These are phyloP conservation scores for Entomobrya proxima DNA, from an alignment of 2,888 invertebrate species.

Conservation along the genomic window DNA sequence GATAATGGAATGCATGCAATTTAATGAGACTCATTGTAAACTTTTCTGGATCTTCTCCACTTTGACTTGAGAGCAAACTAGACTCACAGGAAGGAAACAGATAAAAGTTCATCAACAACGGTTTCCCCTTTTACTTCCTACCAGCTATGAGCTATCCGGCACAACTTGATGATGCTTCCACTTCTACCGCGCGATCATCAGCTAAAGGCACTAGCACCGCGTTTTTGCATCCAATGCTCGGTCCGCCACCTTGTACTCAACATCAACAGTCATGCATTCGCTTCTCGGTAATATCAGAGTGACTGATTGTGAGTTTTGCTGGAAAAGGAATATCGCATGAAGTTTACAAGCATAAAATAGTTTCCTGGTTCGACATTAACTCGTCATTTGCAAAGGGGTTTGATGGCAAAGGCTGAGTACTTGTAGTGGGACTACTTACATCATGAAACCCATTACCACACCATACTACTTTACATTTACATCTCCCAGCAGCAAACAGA, in stretches of 20 bases:
- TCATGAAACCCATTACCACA: background rate
- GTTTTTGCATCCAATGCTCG: background rate
- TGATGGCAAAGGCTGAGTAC: background rate
- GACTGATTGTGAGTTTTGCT: background rate
- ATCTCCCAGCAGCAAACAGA: background rate
- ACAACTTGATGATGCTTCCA: background rate
- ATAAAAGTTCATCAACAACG: constrained; percentile 45
- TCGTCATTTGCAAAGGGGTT: background rate
- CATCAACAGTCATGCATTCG: background rate
- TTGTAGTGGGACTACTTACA: background rate
- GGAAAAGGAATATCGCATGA: background rate
- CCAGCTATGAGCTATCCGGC: background rate
- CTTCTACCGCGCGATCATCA: background rate
- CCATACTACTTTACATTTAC: background rate
- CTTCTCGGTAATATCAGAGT: background rate
- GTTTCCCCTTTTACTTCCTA: background rate
- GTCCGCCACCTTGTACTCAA: background rate
- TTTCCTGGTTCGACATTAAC: background rate
- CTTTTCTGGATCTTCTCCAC: constrained; percentile 20
- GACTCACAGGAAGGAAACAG: constrained; percentile 29
- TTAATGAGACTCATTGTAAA: constrained; percentile 62
- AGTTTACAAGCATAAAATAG: background rate
- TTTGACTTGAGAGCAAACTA: background rate
- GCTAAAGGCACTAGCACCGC: no score
- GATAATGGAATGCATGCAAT: constrained; percentile 59